Base-by-base conservation (phyloP, 2,113 vertebrate species). In the Uria lomvia region DNA sequence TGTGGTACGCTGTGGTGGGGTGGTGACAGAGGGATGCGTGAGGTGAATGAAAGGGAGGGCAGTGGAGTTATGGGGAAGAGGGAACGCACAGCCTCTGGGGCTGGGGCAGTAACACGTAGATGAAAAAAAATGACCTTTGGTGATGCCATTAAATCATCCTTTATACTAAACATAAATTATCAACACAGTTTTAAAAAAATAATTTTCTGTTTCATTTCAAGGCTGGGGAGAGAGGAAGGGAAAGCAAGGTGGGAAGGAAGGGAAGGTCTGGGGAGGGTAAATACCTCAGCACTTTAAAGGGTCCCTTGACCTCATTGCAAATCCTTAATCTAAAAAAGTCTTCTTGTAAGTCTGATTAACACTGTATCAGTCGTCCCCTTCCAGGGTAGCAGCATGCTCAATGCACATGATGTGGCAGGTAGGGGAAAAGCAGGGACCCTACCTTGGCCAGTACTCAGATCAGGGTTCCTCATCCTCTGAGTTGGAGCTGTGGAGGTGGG, bases 141-240 rank as follows among this genome's bases (percentile, higher is more conserved):
- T 98, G 98, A 98, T 91, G 96, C 97, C 95, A 97, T 98, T 97
- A 97, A 98, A 97, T 97, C 97, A 97, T 97, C 95, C 94, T 98
- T 97, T 98, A 96, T 98, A 98, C 96, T 97, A 98, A 98, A 98
- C 98, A 98, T 98, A 98, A 98, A 97, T 98, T 98, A 98, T 98
- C 5, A 40, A 97, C 97, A 97, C 85, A 94, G 94, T 96, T 97
- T 97, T 98, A 98, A 98, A 98, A 98, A 98, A 98, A 98, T 98
- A 98, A 97, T 98, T 97, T 98, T 98, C 96, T 98, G 97, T 97
- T 98, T 98, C 97, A 84, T 97, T 97, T 97, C 96, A 97, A 97
- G 97, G 94, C 86, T 96, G 79, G 88, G 92, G 92, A 94, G 60
- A 78, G 55, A 76, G 94, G 55, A 88, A 70, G 63, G 86, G 76